Conservation (phyloP, 2,797 vertebrate species). For the Lepidocolaptes lacrymiger region DNA sequence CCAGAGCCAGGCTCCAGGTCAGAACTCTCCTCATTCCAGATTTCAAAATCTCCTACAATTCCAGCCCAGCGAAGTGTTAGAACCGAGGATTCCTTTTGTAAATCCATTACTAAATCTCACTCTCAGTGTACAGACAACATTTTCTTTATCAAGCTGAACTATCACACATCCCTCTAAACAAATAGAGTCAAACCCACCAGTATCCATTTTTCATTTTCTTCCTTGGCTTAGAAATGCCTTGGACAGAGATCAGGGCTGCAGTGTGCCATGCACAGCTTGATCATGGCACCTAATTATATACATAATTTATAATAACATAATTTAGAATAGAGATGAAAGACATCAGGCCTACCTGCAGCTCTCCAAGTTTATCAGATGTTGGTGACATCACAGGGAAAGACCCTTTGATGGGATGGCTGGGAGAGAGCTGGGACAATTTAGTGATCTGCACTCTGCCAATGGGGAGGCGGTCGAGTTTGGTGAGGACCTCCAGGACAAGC, state of each 20-base stretch:
- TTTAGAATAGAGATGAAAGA: neutral
- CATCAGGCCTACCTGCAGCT: constrained; percentile 84
- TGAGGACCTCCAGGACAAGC: constrained; percentile 89
- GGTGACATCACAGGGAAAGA: constrained; percentile 89
- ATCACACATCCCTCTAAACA: neutral
- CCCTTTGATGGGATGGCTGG: constrained; percentile 85
- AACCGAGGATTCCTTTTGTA: neutral
- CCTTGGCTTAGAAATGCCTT: neutral
- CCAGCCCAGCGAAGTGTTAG: neutral
- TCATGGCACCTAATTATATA: neutral
- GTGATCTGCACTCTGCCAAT: constrained; percentile 85
- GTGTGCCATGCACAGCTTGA: neutral
- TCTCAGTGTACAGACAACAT: rapidly evolving
- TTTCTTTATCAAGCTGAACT: neutral
- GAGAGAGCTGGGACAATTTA: constrained; percentile 85
- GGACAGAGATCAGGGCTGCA: neutral
- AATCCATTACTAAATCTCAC: neutral
- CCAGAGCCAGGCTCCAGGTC: neutral
- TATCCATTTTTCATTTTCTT: neutral
- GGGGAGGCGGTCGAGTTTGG: constrained; percentile 86
- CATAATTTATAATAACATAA: rapidly evolving
- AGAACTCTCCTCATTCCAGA: neutral
- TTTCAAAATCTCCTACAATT: neutral
- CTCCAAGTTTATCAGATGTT: constrained; percentile 90
- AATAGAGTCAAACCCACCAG: rapidly evolving